Evolutionary conservation across 92 coral and sea anemone genomes (phyloP).

Genomic region (Parazoanthus darwini): DNA sequence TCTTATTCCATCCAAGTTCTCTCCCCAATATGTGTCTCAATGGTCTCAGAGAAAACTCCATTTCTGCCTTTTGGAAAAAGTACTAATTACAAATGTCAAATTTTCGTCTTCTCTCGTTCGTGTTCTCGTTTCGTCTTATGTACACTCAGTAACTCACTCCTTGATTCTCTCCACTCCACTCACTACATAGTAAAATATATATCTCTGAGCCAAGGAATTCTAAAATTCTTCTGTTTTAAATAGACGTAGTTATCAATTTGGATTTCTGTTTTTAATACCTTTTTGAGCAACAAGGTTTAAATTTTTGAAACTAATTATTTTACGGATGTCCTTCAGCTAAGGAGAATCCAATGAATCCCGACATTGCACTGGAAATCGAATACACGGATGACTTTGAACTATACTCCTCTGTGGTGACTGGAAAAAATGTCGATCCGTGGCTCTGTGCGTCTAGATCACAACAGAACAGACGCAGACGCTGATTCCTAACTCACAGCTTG

Average conservation of each 20-base stretch:
- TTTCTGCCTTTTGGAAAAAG: conserved; percentile 4
- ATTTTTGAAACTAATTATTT: not conserved
- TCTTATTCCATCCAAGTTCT: not conserved
- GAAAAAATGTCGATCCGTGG: not conserved
- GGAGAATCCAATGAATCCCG: not conserved
- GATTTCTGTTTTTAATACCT: not conserved
- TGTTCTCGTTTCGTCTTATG: conserved; percentile 36
- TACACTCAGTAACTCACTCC: conserved; percentile 49
- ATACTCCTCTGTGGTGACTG: not conserved
- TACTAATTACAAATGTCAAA: conserved; percentile 34
- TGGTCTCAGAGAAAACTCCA: not conserved
- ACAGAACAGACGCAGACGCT: conserved; percentile 2
- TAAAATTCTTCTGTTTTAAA: conserved; percentile 33
- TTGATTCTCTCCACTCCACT: conserved; percentile 26
- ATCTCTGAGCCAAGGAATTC: conserved; percentile 28
- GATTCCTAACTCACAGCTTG: not conserved
- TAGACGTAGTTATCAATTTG: conserved; percentile 26
- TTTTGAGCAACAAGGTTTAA: conserved; percentile 33
- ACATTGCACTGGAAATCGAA: not conserved
- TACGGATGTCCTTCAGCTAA: not conserved
- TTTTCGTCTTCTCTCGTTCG: conserved; percentile 28
- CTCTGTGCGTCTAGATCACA: not conserved
- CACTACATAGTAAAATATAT: conserved; percentile 41
- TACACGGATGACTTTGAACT: not conserved
- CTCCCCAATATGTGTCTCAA: not conserved